Percentiles rank a stretch among this genome's conserved stretches.
Evolutionary conservation across 2,797 vertebrate genomes (phyloP).

Genomic region (Hippocampus kuda): DNA sequence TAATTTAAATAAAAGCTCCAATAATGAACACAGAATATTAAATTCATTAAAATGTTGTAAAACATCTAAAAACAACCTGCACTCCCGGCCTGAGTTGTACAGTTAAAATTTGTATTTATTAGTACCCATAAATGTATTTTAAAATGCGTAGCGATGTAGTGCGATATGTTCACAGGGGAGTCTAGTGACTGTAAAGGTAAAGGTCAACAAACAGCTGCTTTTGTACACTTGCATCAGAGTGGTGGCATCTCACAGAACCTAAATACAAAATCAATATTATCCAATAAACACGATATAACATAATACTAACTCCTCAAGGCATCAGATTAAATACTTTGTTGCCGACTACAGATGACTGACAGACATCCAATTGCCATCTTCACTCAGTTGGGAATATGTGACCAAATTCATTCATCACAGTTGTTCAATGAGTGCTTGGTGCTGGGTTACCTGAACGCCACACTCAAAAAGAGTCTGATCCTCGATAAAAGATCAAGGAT

Average conservation of each 20-base stretch:
- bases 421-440: background rate
- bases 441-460: constrained; percentile 3
- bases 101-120: constrained; percentile 13
- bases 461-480: background rate
- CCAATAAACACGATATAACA: background rate
- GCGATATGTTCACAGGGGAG: constrained; percentile 3
- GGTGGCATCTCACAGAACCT: constrained; percentile 1
- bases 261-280: background rate
- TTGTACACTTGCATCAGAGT: background rate
- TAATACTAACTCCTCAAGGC: background rate
- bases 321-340: background rate
- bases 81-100: constrained; percentile 11
- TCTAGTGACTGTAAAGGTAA: background rate
- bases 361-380: background rate
- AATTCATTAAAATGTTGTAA: constrained; percentile 2
- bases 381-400: background rate
- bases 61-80: background rate
- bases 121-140: background rate
- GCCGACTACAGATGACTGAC: background rate
- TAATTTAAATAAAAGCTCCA: background rate
- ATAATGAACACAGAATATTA: constrained; percentile 9
- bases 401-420: constrained; percentile 1
- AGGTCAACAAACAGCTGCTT: background rate
- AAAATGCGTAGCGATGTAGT: constrained; percentile 24
- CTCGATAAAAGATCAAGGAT: background rate